phyloP scores from a whole-genome alignment of 92 coral and sea anemone genomes.

The Actinernus sp. region DNA sequence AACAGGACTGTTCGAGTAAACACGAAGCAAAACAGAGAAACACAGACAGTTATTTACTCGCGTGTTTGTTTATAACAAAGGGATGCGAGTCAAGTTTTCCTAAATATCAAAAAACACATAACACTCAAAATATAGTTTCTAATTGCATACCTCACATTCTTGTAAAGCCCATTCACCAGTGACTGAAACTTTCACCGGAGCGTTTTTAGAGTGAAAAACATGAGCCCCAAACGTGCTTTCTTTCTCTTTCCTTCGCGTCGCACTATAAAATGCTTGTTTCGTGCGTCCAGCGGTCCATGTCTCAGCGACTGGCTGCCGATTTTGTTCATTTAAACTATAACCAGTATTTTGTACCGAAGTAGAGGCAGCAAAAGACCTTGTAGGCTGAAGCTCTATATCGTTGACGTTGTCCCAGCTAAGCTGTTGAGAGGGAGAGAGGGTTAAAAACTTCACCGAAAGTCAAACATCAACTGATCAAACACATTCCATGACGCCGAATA shows the following conservation, averaged over 20 bases:
- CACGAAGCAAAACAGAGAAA: no score
- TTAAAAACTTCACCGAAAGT: slow-evolving; percentile 9
- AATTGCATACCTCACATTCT: slow-evolving; percentile 84
- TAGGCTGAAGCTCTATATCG: slow-evolving; percentile 74
- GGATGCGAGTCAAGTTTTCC: neutral
- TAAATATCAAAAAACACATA: no score
- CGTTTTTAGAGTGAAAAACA: slow-evolving; percentile 76
- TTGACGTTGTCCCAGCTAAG: slow-evolving; percentile 82
- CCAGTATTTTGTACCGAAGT: slow-evolving; percentile 85
- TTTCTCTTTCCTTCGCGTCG: slow-evolving; percentile 37
- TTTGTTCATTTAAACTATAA: slow-evolving; percentile 16
- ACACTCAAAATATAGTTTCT: no score
- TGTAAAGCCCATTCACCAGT: slow-evolving; percentile 94
- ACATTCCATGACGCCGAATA: slow-evolving; percentile 21
- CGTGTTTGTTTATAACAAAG: no score
- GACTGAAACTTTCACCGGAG: slow-evolving; percentile 87
- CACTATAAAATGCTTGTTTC: slow-evolving; percentile 68
- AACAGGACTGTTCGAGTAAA: no score
- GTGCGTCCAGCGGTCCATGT: slow-evolving; percentile 45
- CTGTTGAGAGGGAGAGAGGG: slow-evolving; percentile 46
- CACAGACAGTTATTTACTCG: no score
- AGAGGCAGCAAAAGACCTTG: slow-evolving; percentile 64
- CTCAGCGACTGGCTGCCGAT: slow-evolving; percentile 74
- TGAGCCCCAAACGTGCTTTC: slow-evolving; percentile 52
- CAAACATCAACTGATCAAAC: neutral